Percentiles rank a stretch among this genome's conserved stretches.
These are phyloP conservation scores for Drosophila pseudotalamancana DNA, from an alignment of 2,888 invertebrate species.

Conservation along the genomic window DNA sequence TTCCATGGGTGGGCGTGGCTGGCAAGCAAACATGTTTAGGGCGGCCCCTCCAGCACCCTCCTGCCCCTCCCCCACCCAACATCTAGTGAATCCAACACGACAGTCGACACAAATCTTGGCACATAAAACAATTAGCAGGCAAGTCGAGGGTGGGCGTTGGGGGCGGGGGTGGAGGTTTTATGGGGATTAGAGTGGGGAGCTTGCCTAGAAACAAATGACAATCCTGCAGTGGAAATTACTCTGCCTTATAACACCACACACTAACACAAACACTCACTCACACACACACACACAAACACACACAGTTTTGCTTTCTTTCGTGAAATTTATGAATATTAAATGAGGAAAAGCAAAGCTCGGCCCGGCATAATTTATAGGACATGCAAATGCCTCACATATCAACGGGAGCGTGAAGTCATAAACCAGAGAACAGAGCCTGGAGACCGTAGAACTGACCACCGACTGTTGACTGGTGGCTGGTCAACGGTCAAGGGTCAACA, in stretches of 20 bases:
- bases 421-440: constrained; percentile 28
- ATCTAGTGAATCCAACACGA: constrained; percentile 49
- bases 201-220: constrained; percentile 62
- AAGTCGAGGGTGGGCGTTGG: background rate
- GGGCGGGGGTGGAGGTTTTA: constrained; percentile 26
- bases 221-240: constrained; percentile 64
- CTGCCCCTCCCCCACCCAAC: constrained; percentile 4
- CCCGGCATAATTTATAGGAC: constrained; percentile 66
- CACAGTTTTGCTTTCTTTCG: constrained; percentile 14
- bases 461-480: constrained; percentile 34
- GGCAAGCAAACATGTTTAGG: constrained; percentile 63
- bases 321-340: constrained; percentile 78
- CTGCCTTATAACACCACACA: constrained; percentile 22
- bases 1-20: constrained; percentile 58
- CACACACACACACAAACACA: background rate
- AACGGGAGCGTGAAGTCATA: constrained; percentile 66
- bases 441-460: constrained; percentile 17
- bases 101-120: constrained; percentile 76
- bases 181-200: constrained; percentile 28
- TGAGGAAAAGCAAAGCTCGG: constrained; percentile 54
- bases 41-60: constrained; percentile 39
- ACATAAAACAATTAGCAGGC: constrained; percentile 76
- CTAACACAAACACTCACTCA: background rate
- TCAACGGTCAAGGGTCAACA: constrained; percentile 44
- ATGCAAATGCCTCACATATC: constrained; percentile 77